These are phyloP conservation scores for Bellardia bayeri DNA, from an alignment of 2,888 invertebrate genomes.

Conservation along the genomic window DNA sequence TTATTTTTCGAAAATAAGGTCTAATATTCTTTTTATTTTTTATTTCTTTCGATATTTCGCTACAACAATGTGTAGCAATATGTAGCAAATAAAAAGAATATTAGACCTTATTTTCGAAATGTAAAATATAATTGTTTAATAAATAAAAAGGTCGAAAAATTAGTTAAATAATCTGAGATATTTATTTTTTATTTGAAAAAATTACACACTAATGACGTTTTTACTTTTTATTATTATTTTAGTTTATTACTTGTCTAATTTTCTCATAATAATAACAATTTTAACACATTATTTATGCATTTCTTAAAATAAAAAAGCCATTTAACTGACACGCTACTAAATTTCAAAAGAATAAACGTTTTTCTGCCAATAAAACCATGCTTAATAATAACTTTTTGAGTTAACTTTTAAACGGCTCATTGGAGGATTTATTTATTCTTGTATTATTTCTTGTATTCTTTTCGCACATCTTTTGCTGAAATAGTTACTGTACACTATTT, in stretches of 20 bases:
- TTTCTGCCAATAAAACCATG: neutral
- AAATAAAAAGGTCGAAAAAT: too few species aligned
- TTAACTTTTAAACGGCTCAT: constrained; percentile 33
- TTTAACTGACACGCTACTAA: neutral
- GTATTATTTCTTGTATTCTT: neutral
- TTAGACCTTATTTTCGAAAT: too few species aligned
- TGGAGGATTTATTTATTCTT: constrained; percentile 34
- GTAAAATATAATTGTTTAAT: too few species aligned
- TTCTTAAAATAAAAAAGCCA: neutral
- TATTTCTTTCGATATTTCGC: too few species aligned
- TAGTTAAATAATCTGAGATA: too few species aligned
- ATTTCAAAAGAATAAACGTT: neutral
- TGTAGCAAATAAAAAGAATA: too few species aligned
- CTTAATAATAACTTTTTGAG: neutral
- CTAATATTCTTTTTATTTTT: too few species aligned
- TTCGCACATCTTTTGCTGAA: constrained; percentile 16
- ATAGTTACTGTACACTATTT: neutral
- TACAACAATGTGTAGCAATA: too few species aligned
- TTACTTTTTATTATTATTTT: neutral
- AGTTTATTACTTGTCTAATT: neutral
- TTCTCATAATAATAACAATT: neutral
- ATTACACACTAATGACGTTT: neutral
- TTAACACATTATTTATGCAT: neutral
- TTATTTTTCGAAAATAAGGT: too few species aligned
- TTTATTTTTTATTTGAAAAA: too few species aligned